Base-by-base conservation (phyloP, 2,797 vertebrate species). In the Amazona finschi region DNA sequence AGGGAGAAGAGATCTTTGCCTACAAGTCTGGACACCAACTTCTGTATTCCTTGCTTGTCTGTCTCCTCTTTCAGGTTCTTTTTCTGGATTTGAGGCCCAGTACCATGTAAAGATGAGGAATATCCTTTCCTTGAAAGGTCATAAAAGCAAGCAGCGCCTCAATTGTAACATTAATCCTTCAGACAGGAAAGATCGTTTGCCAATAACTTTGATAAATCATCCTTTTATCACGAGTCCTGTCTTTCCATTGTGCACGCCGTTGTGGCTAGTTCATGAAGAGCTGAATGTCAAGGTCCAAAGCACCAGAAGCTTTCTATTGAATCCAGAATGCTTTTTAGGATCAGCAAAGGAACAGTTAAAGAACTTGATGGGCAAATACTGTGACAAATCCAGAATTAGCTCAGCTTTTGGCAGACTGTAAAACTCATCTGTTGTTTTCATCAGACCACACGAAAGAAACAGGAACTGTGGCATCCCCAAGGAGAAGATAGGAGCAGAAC, bases 341-440 rank as follows among this genome's bases (percentile, higher is more conserved):
- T 64, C 43, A 64, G 85, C 53, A 41, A 47, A 85, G 52, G 65
- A 94, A 77, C 55, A 46, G 76, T 72, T 90, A 74, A 76, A 76
- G 80, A 58, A 7, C 52, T 92, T 57, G 69, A 67, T 0, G 2
- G 88, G n/a, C 11, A 43, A 33, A 58, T 58, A 55, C 72, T 79
- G 76, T 60, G 43, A 82, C 71, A 91, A 85, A 62, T 14, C 65
- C 11, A 33, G 67, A 89, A 92, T 89, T 74, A 96, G 60, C 77
- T 96, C 93, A 93, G 70, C 76, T 77, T 92, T 92, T 97, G 95
- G 89, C 93, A 87, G 50, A 19, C 66, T 19, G 31, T 49, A 76
- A 21, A 77, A 44, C 70, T 91, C 71, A 46, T 93, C 91, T 95
- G 91, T 50, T 94, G 72, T 95, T 94, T 95, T 58, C 84, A 91